phyloP scores from a whole-genome alignment of 2,888 invertebrate genomes.

The Acleris holmiana region DNA sequence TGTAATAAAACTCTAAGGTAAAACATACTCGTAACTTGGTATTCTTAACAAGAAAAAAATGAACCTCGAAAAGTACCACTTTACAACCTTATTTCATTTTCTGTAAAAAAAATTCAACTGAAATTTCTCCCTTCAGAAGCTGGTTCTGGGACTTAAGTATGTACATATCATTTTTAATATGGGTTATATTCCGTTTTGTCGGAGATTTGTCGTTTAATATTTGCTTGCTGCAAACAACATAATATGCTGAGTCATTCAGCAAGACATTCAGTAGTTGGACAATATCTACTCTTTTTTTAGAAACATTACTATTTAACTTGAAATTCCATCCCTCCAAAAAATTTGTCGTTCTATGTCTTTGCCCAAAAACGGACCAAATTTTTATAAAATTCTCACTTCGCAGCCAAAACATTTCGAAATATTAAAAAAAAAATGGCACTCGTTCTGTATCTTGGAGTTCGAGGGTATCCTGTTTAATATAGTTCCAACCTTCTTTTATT shows the following conservation, averaged over 20 bases:
- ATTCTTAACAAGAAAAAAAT: too few species aligned
- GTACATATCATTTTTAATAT: constrained; percentile 19
- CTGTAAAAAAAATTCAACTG: too few species aligned
- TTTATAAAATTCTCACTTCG: constrained; percentile 12
- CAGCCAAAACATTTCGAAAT: constrained; percentile 10
- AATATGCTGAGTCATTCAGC: neutral
- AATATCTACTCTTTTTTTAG: neutral
- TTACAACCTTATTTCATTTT: too few species aligned
- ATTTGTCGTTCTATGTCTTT: constrained; percentile 4
- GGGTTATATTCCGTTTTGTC: neutral
- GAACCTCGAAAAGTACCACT: too few species aligned
- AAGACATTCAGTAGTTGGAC: neutral
- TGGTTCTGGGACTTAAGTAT: constrained; percentile 13
- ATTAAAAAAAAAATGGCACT: constrained; percentile 5
- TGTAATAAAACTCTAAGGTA: too few species aligned
- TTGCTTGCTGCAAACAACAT: constrained; percentile 15
- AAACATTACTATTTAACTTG: neutral
- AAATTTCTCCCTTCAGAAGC: constrained; percentile 13
- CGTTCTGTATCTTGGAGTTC: neutral
- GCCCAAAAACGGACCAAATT: constrained; percentile 6
- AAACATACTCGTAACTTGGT: too few species aligned
- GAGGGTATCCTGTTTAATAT: neutral
- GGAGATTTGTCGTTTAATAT: neutral
- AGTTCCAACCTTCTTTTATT: neutral
- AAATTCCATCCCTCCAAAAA: constrained; percentile 11